phyloP scores from a whole-genome alignment of 1,140 invertebrate species.

The Drosophila aff. region DNA sequence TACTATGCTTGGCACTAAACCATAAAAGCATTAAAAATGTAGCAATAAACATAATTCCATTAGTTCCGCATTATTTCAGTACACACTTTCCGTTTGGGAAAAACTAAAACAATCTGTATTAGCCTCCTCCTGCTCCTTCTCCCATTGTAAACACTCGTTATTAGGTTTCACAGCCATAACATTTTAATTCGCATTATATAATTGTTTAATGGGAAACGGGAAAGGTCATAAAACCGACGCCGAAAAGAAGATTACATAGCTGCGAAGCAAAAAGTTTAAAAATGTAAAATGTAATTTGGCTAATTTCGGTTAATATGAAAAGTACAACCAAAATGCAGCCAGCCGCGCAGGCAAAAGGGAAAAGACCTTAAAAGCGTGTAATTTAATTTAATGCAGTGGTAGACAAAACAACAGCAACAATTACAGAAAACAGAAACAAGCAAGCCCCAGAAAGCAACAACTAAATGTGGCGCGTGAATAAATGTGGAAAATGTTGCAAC shows the following conservation, averaged over 20 bases:
- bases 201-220: slow-evolving; percentile 36
- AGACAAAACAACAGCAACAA: slow-evolving; percentile 32
- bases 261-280: slow-evolving; percentile 10
- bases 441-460: slow-evolving; percentile 38
- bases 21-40: not conserved
- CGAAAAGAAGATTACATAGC: slow-evolving; percentile 33
- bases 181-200: slow-evolving; percentile 43
- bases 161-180: slow-evolving; percentile 15
- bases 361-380: slow-evolving; percentile 60
- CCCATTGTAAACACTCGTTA: slow-evolving; percentile 29
- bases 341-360: slow-evolving; percentile 45
- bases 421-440: slow-evolving; percentile 19
- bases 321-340: slow-evolving; percentile 44
- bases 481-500: slow-evolving; percentile 67
- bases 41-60: slow-evolving; percentile 8
- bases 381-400: slow-evolving; percentile 62
- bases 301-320: slow-evolving; percentile 61
- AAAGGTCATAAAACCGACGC: slow-evolving; percentile 46
- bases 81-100: slow-evolving; percentile 2
- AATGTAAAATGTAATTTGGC: slow-evolving; percentile 52
- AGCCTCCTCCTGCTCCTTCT: not conserved
- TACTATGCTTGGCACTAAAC: not conserved
- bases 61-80: slow-evolving; percentile 6
- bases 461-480: slow-evolving; percentile 58
- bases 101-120: slow-evolving; percentile 19